Conservation (phyloP, 2,113 vertebrate species). For the Hippocampus mohnikei region DNA sequence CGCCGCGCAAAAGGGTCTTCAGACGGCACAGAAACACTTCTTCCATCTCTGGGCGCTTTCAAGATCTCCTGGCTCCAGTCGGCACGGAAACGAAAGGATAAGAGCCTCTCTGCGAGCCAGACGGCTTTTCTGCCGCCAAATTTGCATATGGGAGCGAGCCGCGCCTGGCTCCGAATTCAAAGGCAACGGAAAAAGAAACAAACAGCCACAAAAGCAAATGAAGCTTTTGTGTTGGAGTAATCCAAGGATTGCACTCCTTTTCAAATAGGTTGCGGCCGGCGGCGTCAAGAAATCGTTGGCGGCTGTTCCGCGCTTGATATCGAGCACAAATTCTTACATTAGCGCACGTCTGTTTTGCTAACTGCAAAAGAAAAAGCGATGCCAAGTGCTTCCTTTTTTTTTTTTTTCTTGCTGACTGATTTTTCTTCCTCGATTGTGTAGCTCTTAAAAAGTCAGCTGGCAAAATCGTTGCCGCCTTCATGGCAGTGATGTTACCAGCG, state of each 20-base stretch:
- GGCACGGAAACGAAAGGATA: constrained; percentile 45
- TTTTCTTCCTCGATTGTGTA: constrained; percentile 47
- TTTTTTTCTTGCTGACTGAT: constrained; percentile 54
- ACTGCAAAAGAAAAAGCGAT: constrained; percentile 45
- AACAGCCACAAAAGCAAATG: constrained; percentile 56
- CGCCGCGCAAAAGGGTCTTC: constrained; percentile 26
- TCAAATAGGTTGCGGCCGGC: constrained; percentile 45
- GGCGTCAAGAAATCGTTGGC: constrained; percentile 42
- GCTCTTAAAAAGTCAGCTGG: constrained; percentile 67
- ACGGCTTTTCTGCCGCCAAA: constrained; percentile 63
- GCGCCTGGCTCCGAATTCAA: constrained; percentile 58
- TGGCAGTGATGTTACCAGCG: constrained; percentile 56
- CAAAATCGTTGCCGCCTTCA: constrained; percentile 65
- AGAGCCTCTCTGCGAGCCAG: constrained; percentile 59
- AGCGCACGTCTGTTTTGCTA: constrained; percentile 45
- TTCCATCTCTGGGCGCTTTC: constrained; percentile 27
- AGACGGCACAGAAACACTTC: constrained; percentile 38
- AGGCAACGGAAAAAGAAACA: constrained; percentile 63
- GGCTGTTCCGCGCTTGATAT: constrained; percentile 38
- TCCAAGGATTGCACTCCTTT: constrained; percentile 47
- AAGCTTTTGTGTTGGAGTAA: constrained; percentile 67
- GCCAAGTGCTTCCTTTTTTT: constrained; percentile 44
- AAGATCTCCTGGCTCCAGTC: constrained; percentile 49
- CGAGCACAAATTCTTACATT: constrained; percentile 58
- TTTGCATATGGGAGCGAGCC: constrained; percentile 68